Evolutionary conservation across 2,888 invertebrate species (phyloP).

Genomic region (Cerastis leucographa): DNA sequence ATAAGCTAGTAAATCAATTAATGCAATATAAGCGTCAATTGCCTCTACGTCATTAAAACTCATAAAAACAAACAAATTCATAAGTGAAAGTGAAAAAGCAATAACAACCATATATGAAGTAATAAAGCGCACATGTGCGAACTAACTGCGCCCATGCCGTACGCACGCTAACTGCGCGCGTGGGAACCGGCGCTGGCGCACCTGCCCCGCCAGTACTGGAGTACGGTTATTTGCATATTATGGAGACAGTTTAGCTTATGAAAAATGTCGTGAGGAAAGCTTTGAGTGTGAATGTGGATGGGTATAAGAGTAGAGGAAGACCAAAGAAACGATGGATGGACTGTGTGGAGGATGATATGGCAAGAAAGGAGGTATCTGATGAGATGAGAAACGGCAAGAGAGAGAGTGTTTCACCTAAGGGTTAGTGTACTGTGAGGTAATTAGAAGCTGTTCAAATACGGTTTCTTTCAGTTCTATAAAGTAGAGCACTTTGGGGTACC

Average conservation of each 20-base stretch:
- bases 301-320: no score
- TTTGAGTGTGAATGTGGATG: no score
- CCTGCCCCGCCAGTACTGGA: conserved; percentile 35
- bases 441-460: not conserved
- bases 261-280: no score
- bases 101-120: conserved; percentile 10
- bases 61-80: not conserved
- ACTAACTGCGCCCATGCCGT: conserved; percentile 14
- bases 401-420: not conserved
- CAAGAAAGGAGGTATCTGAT: no score
- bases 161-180: conserved; percentile 44
- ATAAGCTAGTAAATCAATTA: not conserved
- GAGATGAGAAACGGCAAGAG: no score
- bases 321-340: no score
- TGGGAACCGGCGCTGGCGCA: conserved; percentile 59
- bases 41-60: not conserved
- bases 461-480: not conserved
- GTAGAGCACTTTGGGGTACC: not conserved
- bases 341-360: no score
- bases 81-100: conserved; percentile 36
- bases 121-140: conserved; percentile 51
- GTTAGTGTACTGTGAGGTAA: not conserved
- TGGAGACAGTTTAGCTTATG: not conserved
- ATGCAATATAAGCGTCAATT: not conserved
- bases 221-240: conserved; percentile 47